Conservation (phyloP, 2,113 vertebrate genomes). For the Aldabrachelys gigantea region DNA sequence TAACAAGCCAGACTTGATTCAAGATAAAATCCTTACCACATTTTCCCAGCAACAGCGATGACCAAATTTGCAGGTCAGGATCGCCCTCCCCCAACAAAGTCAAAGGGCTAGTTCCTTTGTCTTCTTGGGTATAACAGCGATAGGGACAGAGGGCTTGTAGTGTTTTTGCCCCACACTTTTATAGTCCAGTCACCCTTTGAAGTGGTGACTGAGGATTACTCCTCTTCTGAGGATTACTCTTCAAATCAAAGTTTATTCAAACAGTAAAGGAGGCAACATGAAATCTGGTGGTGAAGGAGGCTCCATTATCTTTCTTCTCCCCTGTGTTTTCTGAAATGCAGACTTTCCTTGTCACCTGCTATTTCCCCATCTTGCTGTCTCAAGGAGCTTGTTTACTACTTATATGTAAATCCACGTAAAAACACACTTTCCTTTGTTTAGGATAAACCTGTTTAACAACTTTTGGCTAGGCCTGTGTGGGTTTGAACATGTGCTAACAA, state of each 20-base stretch:
- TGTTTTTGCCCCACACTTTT: not conserved
- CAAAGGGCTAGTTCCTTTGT: not conserved
- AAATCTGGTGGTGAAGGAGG: not conserved
- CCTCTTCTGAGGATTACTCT: not conserved
- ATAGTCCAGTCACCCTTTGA: not conserved
- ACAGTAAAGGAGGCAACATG: not conserved
- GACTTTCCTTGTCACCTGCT: not conserved
- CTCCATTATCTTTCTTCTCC: not conserved
- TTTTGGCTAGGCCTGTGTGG: not conserved
- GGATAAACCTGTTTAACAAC: not conserved
- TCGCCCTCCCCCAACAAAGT: not conserved
- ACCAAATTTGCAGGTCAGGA: not conserved
- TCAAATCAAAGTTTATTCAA: not conserved
- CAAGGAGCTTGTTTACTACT: not conserved
- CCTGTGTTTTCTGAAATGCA: not conserved
- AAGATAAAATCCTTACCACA: not conserved
- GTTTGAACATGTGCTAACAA: not conserved
- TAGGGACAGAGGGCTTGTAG: not conserved
- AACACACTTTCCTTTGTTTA: not conserved
- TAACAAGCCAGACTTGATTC: not conserved
- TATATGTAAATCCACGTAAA: not conserved
- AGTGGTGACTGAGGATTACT: not conserved
- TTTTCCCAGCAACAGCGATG: not conserved
- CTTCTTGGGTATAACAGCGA: not conserved
- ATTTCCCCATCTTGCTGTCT: not conserved